These are phyloP conservation scores for Malthinus seriepunctatus DNA, from an alignment of 2,888 invertebrate species.

Conservation along the genomic window DNA sequence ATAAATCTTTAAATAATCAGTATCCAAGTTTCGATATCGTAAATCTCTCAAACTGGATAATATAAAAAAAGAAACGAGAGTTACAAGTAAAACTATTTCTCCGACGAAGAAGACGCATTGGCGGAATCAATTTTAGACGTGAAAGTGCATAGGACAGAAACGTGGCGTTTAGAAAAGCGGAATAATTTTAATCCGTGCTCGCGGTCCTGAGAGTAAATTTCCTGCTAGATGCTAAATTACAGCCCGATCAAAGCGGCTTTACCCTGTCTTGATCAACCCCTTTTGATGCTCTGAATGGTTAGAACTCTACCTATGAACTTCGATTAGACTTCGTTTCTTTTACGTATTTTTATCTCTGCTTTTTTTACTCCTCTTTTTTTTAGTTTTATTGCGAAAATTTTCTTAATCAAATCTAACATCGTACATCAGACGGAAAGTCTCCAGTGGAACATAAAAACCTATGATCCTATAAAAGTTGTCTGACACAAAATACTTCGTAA, in stretches of 20 bases:
- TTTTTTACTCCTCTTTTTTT: conserved; percentile 19
- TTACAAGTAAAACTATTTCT: conserved; percentile 7
- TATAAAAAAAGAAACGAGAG: neutral
- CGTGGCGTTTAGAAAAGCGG: conserved; percentile 44
- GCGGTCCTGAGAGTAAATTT: conserved; percentile 43
- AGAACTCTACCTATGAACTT: conserved; percentile 33
- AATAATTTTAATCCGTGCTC: conserved; percentile 47
- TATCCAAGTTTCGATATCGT: neutral
- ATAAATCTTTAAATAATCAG: conserved; percentile 15
- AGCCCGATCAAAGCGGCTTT: conserved; percentile 43
- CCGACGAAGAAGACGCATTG: conserved; percentile 22
- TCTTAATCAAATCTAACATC: conserved; percentile 47
- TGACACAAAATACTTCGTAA: conserved; percentile 45
- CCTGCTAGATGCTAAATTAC: conserved; percentile 44
- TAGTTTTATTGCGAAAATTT: conserved; percentile 44
- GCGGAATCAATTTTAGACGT: conserved; percentile 38
- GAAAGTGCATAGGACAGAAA: conserved; percentile 41
- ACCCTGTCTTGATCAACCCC: conserved; percentile 42
- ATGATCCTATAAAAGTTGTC: conserved; percentile 43
- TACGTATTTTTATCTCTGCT: conserved; percentile 20
- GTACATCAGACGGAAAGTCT: conserved; percentile 45
- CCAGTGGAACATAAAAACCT: conserved; percentile 44
- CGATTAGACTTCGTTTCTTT: conserved; percentile 29
- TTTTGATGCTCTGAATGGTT: conserved; percentile 27
- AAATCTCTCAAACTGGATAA: conserved; percentile 5